These are phyloP conservation scores for Lordiphosa andalusiaca DNA, from an alignment of 2,888 invertebrate species.

Conservation along the genomic window DNA sequence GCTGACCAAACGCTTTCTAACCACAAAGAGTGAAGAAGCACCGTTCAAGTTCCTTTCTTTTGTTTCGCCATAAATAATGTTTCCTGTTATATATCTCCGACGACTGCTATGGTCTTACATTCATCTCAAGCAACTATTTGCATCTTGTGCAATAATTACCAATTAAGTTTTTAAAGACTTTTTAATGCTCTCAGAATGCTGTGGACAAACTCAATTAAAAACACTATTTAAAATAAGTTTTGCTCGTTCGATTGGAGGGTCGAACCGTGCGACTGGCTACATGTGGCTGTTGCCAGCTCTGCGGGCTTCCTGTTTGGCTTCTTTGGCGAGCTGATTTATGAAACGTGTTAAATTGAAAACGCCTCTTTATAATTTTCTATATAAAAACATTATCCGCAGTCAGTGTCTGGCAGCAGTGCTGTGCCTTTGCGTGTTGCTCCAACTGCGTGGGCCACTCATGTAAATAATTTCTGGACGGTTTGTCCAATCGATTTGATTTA, in stretches of 20 bases:
- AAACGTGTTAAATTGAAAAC: conserved; percentile 28
- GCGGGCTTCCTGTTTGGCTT: conserved; percentile 11
- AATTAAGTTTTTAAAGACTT: conserved; percentile 4
- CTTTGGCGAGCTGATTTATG: conserved; percentile 22
- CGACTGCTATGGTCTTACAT: conserved; percentile 1
- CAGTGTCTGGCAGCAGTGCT: conserved; percentile 2
- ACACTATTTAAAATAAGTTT: conserved; percentile 5
- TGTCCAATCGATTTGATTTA: conserved; percentile 9
- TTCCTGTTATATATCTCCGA: no score
- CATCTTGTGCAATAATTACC: conserved; percentile 6
- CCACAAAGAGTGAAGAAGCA: no score
- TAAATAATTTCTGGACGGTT: conserved; percentile 7
- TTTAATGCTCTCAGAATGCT: conserved; percentile 3
- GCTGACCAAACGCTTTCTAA: no score
- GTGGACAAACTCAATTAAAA: conserved; percentile 10
- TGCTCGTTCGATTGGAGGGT: conserved; percentile 1
- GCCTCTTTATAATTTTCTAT: conserved; percentile 27
- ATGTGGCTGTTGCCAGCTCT: conserved; percentile 4
- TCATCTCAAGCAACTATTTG: background rate
- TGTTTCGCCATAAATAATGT: no score
- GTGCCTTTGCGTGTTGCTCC: conserved; percentile 7
- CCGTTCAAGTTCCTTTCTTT: no score
- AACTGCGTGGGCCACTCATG: conserved; percentile 9
- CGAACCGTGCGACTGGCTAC: background rate
- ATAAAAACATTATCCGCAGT: conserved; percentile 21